These are phyloP conservation scores for Neodon shergylaensis DNA, from an alignment of 2,113 vertebrate species.

Conservation along the genomic window DNA sequence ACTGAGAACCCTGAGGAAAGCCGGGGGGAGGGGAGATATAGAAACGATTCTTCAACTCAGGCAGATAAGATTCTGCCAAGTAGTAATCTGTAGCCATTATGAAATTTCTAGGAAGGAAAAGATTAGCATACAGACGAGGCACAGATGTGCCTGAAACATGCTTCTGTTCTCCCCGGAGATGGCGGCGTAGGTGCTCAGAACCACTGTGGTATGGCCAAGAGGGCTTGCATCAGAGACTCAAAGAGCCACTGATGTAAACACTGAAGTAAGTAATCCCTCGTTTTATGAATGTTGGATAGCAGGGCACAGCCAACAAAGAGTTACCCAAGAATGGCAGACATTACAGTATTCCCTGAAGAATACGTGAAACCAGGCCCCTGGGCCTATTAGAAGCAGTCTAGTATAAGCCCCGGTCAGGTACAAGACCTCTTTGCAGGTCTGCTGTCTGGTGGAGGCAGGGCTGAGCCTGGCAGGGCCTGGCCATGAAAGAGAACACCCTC, in stretches of 20 bases:
- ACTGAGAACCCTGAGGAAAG: neutral
- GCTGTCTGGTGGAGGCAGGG: neutral
- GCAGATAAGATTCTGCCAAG: neutral
- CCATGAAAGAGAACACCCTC: neutral
- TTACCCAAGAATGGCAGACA: neutral
- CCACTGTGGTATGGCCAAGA: neutral
- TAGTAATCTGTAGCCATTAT: conserved; percentile 26
- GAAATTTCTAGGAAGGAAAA: conserved; percentile 55
- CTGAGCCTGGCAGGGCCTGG: neutral
- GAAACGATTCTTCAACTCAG: neutral
- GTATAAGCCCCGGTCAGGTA: neutral
- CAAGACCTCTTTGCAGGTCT: neutral
- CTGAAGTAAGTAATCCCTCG: neutral
- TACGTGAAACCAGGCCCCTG: neutral
- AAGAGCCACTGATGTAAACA: neutral
- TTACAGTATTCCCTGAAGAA: neutral
- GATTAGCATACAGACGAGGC: conserved; percentile 38
- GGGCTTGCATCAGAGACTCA: neutral
- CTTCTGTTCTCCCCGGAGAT: neutral
- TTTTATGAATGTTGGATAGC: neutral
- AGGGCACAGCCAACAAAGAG: neutral
- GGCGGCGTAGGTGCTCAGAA: neutral
- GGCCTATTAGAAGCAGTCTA: neutral
- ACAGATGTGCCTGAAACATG: neutral
- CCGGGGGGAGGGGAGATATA: neutral